These are phyloP conservation scores for Naja naja DNA, from an alignment of 2,113 vertebrate species.

Conservation along the genomic window DNA sequence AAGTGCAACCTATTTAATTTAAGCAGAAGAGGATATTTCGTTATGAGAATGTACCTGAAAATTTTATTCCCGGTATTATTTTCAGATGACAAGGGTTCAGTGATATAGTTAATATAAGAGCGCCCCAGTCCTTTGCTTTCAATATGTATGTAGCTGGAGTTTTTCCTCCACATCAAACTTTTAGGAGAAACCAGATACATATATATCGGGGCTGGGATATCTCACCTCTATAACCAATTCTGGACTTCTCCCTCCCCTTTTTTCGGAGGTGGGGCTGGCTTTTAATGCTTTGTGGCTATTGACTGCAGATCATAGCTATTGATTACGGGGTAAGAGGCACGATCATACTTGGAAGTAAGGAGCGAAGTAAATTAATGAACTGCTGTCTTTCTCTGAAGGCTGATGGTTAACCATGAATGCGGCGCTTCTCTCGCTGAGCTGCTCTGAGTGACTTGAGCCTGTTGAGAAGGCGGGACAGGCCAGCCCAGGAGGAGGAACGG, in stretches of 20 bases:
- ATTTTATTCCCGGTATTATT: neutral
- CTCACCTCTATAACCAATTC: neutral
- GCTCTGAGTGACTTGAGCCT: conserved; percentile 84
- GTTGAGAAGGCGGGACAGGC: conserved; percentile 90
- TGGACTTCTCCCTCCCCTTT: neutral
- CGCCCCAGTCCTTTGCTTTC: neutral
- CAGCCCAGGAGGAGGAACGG: conserved; percentile 89
- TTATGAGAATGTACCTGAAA: neutral
- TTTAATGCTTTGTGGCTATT: conserved; percentile 59
- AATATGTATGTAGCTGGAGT: neutral
- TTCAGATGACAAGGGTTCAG: neutral
- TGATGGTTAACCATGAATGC: conserved; percentile 80
- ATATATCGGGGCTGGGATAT: neutral
- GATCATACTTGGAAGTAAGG: conserved; percentile 70
- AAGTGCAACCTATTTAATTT: neutral
- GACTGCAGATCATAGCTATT: conserved; percentile 79
- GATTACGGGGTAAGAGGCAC: conserved; percentile 68
- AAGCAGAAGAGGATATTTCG: neutral
- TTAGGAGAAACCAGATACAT: neutral
- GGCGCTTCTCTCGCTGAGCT: conserved; percentile 73
- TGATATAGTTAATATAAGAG: neutral
- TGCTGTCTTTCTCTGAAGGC: conserved; percentile 76
- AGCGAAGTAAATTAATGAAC: conserved; percentile 80
- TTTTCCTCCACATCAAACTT: neutral
- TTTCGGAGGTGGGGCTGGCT: neutral